A percentile compares a stretch with the other conserved stretches of the same genome.
These are phyloP conservation scores for Nibea albiflora DNA, from an alignment of 2,113 vertebrate species.

Conservation along the genomic window DNA sequence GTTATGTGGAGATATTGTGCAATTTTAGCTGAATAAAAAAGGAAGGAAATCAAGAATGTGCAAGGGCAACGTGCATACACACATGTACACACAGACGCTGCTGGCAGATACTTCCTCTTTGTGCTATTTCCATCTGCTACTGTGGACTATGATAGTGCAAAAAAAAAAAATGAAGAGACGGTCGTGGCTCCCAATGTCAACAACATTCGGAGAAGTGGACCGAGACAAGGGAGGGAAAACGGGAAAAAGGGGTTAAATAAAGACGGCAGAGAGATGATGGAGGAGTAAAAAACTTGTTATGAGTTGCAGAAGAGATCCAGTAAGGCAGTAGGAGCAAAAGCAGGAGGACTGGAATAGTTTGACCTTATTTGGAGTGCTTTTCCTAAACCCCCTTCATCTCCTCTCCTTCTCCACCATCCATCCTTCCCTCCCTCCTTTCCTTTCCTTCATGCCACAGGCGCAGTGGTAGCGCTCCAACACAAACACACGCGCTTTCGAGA, in stretches of 20 bases:
- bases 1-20: conserved; percentile 61
- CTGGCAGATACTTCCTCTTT: conserved; percentile 73
- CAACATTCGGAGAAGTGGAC: conserved; percentile 48
- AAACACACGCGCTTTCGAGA: conserved; percentile 6
- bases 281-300: neutral
- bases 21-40: conserved; percentile 61
- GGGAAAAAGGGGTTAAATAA: neutral
- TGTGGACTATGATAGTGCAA: conserved; percentile 81
- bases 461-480: conserved; percentile 33
- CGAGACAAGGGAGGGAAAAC: neutral
- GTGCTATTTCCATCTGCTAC: conserved; percentile 85
- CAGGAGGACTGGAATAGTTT: conserved; percentile 80
- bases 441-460: conserved; percentile 37
- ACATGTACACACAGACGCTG: conserved; percentile 36
- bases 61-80: conserved; percentile 38
- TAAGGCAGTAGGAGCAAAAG: conserved; percentile 33
- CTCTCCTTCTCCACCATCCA: conserved; percentile 8
- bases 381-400: conserved; percentile 62
- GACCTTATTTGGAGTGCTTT: conserved; percentile 83
- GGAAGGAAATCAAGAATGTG: conserved; percentile 65
- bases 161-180: conserved; percentile 49
- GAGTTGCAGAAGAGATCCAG: conserved; percentile 26
- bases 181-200: conserved; percentile 43
- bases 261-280: neutral
- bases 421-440: conserved; percentile 1